phyloP scores from a whole-genome alignment of 2,797 vertebrate species.

The Protosalanx chinensis region DNA sequence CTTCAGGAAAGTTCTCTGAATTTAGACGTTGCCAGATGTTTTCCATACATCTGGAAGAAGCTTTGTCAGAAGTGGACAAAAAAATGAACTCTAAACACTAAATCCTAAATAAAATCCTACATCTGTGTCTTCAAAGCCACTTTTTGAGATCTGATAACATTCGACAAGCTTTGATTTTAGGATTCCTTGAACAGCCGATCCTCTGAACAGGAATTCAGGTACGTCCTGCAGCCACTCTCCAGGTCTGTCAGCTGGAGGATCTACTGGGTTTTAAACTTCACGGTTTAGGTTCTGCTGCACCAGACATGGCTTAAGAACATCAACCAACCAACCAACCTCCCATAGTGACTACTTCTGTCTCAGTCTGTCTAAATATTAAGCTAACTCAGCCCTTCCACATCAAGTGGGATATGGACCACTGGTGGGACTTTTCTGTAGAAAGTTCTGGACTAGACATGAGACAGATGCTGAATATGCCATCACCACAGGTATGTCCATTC shows the following conservation, averaged over 20 bases:
- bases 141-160: not conserved
- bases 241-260: not conserved
- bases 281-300: not conserved
- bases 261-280: not conserved
- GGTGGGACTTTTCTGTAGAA: slow-evolving; percentile 19
- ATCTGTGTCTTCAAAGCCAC: not conserved
- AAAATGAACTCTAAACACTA: too few relatives aligned
- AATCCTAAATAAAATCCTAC: too few relatives aligned
- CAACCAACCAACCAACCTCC: not conserved
- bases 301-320: not conserved
- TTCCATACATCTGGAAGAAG: slow-evolving; percentile 3
- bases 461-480: slow-evolving; percentile 17
- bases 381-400: slow-evolving; percentile 20
- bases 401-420: slow-evolving; percentile 32
- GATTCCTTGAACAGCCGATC: not conserved
- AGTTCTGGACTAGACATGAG: slow-evolving; percentile 21
- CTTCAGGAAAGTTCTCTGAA: slow-evolving; percentile 13
- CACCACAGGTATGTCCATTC: slow-evolving; percentile 17
- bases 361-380: slow-evolving; percentile 1
- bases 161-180: not conserved
- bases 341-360: not conserved
- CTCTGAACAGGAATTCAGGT: slow-evolving; percentile 3
- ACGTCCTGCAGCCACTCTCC: slow-evolving; percentile 1
- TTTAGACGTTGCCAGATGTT: slow-evolving; percentile 15
- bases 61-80: not conserved